phyloP scores from a whole-genome alignment of 2,888 invertebrate genomes.

The Nephrotoma guestfalica region DNA sequence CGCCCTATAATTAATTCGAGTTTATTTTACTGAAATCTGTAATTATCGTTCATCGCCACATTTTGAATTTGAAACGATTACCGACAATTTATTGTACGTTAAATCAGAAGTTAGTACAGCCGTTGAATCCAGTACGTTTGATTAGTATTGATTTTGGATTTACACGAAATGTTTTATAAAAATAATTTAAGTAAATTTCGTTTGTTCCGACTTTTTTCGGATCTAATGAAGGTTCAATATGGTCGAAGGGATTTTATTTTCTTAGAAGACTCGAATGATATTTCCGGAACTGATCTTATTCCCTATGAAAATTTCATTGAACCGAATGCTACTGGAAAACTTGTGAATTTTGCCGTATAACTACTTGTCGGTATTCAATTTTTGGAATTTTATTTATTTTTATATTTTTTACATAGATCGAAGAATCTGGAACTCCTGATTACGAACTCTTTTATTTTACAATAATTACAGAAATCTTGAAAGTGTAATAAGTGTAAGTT shows the following conservation, averaged over 20 bases:
- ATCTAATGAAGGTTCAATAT: neutral
- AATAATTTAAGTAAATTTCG: neutral
- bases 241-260: neutral
- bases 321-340: neutral
- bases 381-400: neutral
- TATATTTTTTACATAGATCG: neutral
- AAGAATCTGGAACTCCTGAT: neutral
- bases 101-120: no score
- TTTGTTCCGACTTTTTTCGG: neutral
- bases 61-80: no score
- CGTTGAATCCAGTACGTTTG: no score
- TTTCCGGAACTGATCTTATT: neutral
- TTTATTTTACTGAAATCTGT: no score
- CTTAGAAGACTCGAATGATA: neutral
- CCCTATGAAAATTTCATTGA: neutral
- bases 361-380: neutral
- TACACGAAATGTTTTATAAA: no score
- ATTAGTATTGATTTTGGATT: no score
- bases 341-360: neutral
- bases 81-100: no score
- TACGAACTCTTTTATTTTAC: neutral
- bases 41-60: no score
- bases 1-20: no score
- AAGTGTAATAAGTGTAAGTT: neutral
- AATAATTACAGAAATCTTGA: neutral